Conservation (phyloP, 2,797 vertebrate species). For the Sciaenops ocellatus region DNA sequence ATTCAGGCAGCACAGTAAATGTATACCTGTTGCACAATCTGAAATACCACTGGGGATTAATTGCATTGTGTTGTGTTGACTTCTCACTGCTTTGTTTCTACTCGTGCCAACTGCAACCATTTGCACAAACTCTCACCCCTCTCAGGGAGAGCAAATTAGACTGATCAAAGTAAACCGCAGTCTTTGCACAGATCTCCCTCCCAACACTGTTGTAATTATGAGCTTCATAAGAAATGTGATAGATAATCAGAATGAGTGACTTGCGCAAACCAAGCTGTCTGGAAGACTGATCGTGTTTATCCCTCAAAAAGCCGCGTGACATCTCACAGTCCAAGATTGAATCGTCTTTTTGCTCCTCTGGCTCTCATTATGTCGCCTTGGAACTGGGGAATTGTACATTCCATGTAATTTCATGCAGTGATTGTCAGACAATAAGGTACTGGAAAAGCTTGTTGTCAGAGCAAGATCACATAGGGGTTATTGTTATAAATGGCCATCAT, state of each 20-base stretch:
- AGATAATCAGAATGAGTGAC: slow-evolving; percentile 73
- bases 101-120: slow-evolving; percentile 48
- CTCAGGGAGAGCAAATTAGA: slow-evolving; percentile 55
- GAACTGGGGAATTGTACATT: slow-evolving; percentile 56
- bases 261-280: slow-evolving; percentile 77
- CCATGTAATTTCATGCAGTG: slow-evolving; percentile 56
- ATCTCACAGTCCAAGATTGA: slow-evolving; percentile 67
- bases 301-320: slow-evolving; percentile 67
- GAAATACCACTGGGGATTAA: slow-evolving; percentile 48
- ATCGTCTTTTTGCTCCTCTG: slow-evolving; percentile 73
- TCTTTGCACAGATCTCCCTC: slow-evolving; percentile 65
- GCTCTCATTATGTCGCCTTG: slow-evolving; percentile 72
- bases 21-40: slow-evolving; percentile 56
- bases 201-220: slow-evolving; percentile 69
- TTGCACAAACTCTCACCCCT: slow-evolving; percentile 49
- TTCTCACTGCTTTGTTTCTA: slow-evolving; percentile 51
- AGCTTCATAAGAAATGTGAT: slow-evolving; percentile 69
- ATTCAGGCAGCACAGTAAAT: slow-evolving; percentile 30
- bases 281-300: slow-evolving; percentile 78
- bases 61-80: slow-evolving; percentile 44
- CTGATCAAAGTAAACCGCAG: slow-evolving; percentile 77
- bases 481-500: slow-evolving; percentile 30
- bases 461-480: slow-evolving; percentile 22
- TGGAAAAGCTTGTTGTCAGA: slow-evolving; percentile 40
- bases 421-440: slow-evolving; percentile 63